Conservation (phyloP, 2,797 vertebrate species). For the Delichon dasypus region DNA sequence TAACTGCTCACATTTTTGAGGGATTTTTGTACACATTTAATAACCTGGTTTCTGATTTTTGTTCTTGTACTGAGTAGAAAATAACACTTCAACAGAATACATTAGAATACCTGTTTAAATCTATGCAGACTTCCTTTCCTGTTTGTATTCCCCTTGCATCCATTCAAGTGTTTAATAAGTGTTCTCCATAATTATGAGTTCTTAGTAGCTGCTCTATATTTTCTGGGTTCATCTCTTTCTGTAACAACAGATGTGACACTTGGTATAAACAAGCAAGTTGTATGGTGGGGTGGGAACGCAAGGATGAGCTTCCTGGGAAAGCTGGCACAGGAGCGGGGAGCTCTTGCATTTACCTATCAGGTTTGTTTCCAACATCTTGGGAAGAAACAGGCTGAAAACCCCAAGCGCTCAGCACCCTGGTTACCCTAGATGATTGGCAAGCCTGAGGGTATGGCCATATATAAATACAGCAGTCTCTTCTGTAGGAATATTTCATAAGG, state of each 20-base stretch:
- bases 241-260: fast-evolving
- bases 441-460: neutral
- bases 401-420: neutral
- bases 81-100: neutral
- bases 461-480: neutral
- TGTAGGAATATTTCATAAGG: neutral
- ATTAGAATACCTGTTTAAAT: neutral
- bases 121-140: neutral
- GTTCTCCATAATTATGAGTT: neutral
- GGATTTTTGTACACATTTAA: neutral
- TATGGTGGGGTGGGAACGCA: neutral
- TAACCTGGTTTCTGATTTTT: neutral
- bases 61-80: neutral
- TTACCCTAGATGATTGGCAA: neutral
- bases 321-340: neutral
- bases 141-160: neutral
- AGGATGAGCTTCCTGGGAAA: neutral
- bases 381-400: neutral
- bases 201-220: neutral
- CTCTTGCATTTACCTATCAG: neutral
- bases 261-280: neutral
- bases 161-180: neutral
- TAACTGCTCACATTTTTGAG: neutral
- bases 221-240: neutral
- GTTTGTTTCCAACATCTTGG: neutral